phyloP scores from a whole-genome alignment of 2,888 invertebrate species.

The Coenonympha glycerion region DNA sequence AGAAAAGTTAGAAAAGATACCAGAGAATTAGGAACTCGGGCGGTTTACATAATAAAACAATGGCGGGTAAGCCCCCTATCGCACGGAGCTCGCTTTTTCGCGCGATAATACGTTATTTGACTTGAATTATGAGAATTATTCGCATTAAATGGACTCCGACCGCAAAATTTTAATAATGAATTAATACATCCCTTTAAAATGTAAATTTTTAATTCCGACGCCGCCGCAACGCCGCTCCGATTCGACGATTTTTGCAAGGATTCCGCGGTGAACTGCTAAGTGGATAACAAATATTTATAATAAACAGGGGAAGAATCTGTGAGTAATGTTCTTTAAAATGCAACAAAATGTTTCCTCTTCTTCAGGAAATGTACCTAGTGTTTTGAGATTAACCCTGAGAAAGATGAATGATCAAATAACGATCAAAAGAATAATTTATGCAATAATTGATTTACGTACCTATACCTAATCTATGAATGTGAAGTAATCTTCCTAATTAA shows the following conservation, averaged over 20 bases:
- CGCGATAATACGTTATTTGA: constrained; percentile 47
- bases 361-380: no score
- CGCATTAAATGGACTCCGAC: constrained; percentile 54
- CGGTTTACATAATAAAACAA: constrained; percentile 53
- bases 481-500: no score
- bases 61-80: constrained; percentile 20
- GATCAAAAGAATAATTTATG: no score
- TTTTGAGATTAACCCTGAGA: no score
- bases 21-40: constrained; percentile 52
- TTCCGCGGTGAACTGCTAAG: constrained; percentile 15
- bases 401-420: no score
- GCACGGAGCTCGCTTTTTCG: constrained; percentile 26
- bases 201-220: constrained; percentile 69
- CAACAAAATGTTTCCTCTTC: no score
- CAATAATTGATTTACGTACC: no score
- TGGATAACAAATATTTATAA: constrained; percentile 4
- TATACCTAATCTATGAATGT: no score
- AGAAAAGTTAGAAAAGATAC: constrained; percentile 59
- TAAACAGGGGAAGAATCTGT: no score
- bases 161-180: constrained; percentile 72
- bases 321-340: no score
- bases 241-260: constrained; percentile 17
- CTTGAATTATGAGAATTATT: constrained; percentile 51
- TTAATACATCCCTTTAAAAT: constrained; percentile 70
- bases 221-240: constrained; percentile 25